These are phyloP conservation scores for Spilogale gracilis DNA, from an alignment of 2,113 vertebrate species.

Conservation along the genomic window DNA sequence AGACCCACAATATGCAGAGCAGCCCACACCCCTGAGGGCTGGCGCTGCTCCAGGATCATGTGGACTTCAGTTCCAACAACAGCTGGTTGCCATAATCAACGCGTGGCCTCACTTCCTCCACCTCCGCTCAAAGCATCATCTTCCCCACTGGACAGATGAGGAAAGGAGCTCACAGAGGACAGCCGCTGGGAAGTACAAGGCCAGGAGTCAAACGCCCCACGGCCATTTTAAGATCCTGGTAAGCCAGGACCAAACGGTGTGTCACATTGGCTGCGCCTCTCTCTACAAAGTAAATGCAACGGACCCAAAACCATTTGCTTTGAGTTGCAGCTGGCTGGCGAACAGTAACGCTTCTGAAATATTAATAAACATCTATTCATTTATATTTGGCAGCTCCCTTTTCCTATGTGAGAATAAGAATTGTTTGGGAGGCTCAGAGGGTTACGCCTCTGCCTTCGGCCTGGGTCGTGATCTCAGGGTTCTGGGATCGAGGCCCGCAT, in stretches of 20 bases:
- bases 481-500: too few relatives aligned
- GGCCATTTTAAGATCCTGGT: not conserved
- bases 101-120: not conserved
- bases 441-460: too few relatives aligned
- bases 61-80: not conserved
- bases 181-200: not conserved
- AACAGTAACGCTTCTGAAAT: not conserved
- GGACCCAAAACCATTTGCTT: rapidly evolving
- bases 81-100: not conserved
- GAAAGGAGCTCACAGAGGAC: not conserved
- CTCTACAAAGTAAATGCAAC: not conserved
- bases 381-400: not conserved
- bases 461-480: too few relatives aligned
- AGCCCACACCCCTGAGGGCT: not conserved
- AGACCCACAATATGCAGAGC: not conserved
- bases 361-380: not conserved
- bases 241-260: not conserved
- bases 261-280: not conserved
- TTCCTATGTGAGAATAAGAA: not conserved
- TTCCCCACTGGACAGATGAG: not conserved
- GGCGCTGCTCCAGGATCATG: not conserved
- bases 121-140: not conserved
- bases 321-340: not conserved
- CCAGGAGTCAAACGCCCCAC: not conserved
- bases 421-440: not conserved